Evolutionary conservation across 2,113 vertebrate species (phyloP).

Genomic region (Melanerpes aurifrons): DNA sequence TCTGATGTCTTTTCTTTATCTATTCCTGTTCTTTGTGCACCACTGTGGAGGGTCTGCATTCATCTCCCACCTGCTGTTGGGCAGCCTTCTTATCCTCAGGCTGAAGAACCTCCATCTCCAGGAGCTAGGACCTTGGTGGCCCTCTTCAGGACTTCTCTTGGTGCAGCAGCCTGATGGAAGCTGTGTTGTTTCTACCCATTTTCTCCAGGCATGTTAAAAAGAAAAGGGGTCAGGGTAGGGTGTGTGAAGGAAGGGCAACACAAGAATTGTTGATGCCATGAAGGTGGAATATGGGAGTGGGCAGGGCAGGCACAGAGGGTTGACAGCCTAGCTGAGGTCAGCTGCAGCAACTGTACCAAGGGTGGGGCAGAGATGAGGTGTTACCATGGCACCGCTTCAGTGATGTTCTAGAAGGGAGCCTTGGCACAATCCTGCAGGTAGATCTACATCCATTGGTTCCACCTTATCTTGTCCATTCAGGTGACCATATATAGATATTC

Average conservation of each 20-base stretch:
- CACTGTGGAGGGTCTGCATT: too few species aligned
- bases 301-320: background rate
- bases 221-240: background rate
- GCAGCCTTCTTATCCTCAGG: too few species aligned
- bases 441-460: background rate
- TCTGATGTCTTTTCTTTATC: background rate
- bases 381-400: background rate
- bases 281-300: too few species aligned
- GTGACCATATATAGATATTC: too few species aligned
- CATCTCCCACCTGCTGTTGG: too few species aligned
- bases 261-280: background rate
- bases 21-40: background rate
- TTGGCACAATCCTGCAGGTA: background rate
- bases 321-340: background rate
- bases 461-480: too few species aligned
- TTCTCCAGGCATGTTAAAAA: background rate
- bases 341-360: background rate
- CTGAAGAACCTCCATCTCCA: background rate
- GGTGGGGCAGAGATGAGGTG: background rate
- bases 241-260: background rate
- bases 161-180: background rate
- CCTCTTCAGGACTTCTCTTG: too few species aligned
- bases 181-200: background rate
- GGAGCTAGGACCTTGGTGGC: too few species aligned
- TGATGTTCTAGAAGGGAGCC: background rate